Base-by-base conservation (phyloP, 2,113 vertebrate genomes). In the Leptodactylus fuscus region DNA sequence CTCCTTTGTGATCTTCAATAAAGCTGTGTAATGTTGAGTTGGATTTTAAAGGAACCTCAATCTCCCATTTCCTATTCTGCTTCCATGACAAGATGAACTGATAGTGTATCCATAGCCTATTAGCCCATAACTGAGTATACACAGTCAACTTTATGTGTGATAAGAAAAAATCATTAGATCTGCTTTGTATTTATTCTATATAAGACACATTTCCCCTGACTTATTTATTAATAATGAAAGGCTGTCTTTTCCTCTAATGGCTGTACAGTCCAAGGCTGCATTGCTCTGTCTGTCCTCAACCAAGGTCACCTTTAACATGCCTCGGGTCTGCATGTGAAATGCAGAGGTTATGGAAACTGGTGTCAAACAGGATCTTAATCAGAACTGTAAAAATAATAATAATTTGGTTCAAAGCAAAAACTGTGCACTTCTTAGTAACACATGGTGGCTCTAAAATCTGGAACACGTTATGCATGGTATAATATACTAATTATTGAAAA, bases 221-320 rank as follows among this genome's bases (percentile, higher is more conserved):
- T 20, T 34, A n/a, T 83, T 46, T 75, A 83, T 76, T 62, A 48
- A 46, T 58, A 62, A 75, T 10, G 53, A 76, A 62, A 83, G 27
- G 41, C 38, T 76, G 70, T 75, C 49, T 75, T 75, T 32, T 83
- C 38, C 71, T 34, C 34, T 75, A 36, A 18, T 51, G 70, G 53
- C 53, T 83, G 69, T n/a, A 44, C 29, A 76, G 76, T 62, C 36
- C 22, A 76, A 62, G 10, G n/a, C 70, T 83, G 51, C 36, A 83
- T 83, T 83, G 69, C 71, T 76, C 34, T 76, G 70, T 75, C 70
- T 55, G 81, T 82, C 65, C 70, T 83, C 20, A 58, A 62, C 53
- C 51, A 83, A 83, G 82, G 82, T 83, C 82, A 83, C 82, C 82
- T 83, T 83, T 62, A 62, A 27, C 38, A 44, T 60, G 82, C 82